Percentiles rank a stretch among this genome's conserved stretches.
These are phyloP conservation scores for Desmodus rotundus DNA, from an alignment of 2,113 vertebrate species.

Conservation along the genomic window DNA sequence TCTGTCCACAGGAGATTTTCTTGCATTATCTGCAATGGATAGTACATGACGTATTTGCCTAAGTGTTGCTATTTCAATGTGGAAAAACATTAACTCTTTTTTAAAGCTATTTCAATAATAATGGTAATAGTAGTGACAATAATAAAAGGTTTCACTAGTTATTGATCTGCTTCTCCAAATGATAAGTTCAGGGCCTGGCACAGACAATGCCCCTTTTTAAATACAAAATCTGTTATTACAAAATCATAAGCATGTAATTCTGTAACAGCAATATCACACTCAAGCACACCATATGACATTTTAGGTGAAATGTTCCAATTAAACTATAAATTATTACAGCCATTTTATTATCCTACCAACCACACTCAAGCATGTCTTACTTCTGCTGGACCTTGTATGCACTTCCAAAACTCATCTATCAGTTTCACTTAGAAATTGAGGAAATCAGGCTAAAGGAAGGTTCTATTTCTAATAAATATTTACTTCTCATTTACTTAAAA, in stretches of 20 bases:
- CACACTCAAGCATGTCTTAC: no score
- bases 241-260: no score
- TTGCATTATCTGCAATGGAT: background rate
- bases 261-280: no score
- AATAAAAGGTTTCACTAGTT: background rate
- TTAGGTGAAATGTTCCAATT: no score
- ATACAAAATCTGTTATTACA: no score
- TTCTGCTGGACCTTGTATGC: background rate
- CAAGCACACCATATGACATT: no score
- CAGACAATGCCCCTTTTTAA: no score
- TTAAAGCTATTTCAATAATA: background rate
- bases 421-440: background rate
- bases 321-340: no score
- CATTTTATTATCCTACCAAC: no score
- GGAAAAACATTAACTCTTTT: background rate
- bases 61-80: background rate
- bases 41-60: background rate
- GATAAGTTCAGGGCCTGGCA: background rate
- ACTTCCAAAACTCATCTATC: background rate
- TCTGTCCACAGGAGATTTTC: background rate
- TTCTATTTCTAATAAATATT: background rate
- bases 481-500: background rate
- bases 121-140: background rate
- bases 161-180: slow-evolving; percentile 9
- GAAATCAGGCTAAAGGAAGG: background rate